These are phyloP conservation scores for Lutjanus argentimaculatus DNA, from an alignment of 2,797 vertebrate genomes.

Conservation along the genomic window DNA sequence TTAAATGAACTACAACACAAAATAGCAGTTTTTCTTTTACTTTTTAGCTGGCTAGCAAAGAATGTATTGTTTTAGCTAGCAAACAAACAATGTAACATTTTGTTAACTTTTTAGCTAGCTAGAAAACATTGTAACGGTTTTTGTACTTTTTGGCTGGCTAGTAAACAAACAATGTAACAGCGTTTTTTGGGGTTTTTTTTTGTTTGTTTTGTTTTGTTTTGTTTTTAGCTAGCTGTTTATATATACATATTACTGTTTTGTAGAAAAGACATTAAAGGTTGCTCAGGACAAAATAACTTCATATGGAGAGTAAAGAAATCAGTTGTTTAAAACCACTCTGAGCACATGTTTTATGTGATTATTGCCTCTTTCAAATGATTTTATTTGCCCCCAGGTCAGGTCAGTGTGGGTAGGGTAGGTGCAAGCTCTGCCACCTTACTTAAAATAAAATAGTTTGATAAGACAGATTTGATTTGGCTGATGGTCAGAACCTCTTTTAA, in stretches of 20 bases:
- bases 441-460: constrained; percentile 33
- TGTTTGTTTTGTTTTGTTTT: too few species aligned
- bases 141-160: too few species aligned
- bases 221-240: too few species aligned
- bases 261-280: not conserved
- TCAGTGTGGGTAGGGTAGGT: not conserved
- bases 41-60: too few species aligned
- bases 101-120: too few species aligned
- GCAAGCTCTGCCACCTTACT: constrained; percentile 6
- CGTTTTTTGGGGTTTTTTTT: too few species aligned
- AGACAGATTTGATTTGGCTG: constrained; percentile 39
- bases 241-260: not conserved
- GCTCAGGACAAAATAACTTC: not conserved
- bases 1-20: too few species aligned
- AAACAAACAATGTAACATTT: too few species aligned
- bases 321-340: not conserved
- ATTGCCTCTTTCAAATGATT: not conserved
- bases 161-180: too few species aligned
- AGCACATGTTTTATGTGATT: not conserved
- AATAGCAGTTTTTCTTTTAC: too few species aligned
- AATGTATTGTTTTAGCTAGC: too few species aligned
- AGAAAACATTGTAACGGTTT: too few species aligned
- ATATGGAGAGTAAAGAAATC: not conserved
- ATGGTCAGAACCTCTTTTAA: constrained; percentile 46
- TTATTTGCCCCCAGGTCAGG: not conserved